A percentile compares a stretch with the other conserved stretches of the same genome.
Conservation (phyloP, 2,797 vertebrate genomes). For the Chanos chanos region DNA sequence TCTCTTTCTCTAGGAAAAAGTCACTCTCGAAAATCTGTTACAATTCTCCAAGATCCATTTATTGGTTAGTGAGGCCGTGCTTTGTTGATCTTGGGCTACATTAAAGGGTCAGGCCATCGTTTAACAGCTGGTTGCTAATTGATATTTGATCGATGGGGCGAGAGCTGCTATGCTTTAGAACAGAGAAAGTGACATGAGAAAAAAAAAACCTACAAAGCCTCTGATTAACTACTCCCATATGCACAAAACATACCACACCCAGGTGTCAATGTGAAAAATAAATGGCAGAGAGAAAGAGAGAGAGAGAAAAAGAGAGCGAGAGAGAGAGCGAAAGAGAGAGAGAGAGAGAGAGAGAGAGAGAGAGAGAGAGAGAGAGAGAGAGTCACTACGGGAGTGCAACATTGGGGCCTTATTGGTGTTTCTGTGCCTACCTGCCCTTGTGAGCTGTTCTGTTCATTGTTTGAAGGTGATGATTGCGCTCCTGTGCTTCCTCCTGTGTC, state of each 20-base stretch:
- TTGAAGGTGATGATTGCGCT: no score
- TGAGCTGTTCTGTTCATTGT: no score
- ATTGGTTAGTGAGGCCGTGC: conserved; percentile 49
- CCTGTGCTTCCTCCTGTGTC: no score
- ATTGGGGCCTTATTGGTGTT: conserved; percentile 48
- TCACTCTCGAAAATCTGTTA: conserved; percentile 25
- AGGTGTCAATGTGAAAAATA: conserved; percentile 51
- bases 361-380: neutral
- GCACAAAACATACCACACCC: conserved; percentile 67
- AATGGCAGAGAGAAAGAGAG: conserved; percentile 35
- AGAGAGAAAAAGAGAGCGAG: conserved; percentile 20
- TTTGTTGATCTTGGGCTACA: conserved; percentile 55
- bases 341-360: neutral
- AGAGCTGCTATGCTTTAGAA: conserved; percentile 48
- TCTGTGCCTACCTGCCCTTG: conserved; percentile 49
- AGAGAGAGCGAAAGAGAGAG: no score
- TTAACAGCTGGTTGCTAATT: conserved; percentile 68
- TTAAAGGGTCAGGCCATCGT: conserved; percentile 53
- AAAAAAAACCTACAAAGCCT: conserved; percentile 35
- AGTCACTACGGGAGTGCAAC: no score
- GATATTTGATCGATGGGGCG: conserved; percentile 66
- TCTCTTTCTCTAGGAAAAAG: conserved; percentile 13
- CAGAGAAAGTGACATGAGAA: conserved; percentile 40
- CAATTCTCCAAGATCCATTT: conserved; percentile 38
- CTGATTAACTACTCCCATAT: conserved; percentile 61